Conservation (phyloP, 1,140 invertebrate species). For the Colletes latitarsis region DNA sequence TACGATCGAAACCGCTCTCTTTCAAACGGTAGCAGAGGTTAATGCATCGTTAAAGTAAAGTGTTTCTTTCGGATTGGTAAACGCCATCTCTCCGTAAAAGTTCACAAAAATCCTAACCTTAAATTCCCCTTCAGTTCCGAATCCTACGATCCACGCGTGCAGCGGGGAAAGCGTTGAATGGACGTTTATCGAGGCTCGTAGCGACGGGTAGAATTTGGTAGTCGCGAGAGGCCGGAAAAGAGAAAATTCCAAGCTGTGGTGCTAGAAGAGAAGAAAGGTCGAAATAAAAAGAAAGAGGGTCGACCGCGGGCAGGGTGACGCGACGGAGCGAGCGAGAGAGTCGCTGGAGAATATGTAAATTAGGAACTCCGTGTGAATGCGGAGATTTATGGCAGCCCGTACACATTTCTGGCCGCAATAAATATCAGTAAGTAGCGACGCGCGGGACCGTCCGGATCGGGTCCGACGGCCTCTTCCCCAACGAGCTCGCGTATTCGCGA, state of each 20-base stretch:
- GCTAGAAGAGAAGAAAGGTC: constrained; percentile 23
- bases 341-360: constrained; percentile 77
- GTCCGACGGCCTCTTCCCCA: constrained; percentile 21
- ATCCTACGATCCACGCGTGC: too few species aligned
- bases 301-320: constrained; percentile 4
- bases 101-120: too few species aligned
- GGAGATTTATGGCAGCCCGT: constrained; percentile 79
- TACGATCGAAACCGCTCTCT: too few species aligned
- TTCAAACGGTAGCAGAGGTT: constrained; percentile 51
- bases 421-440: constrained; percentile 80
- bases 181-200: too few species aligned
- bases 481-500: constrained; percentile 7
- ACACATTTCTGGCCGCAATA: constrained; percentile 80
- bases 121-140: too few species aligned
- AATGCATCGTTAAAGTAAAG: constrained; percentile 49
- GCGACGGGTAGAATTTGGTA: neutral
- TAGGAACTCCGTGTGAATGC: constrained; percentile 80
- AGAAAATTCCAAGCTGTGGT: constrained; percentile 7
- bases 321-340: constrained; percentile 39
- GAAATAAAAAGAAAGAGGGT: constrained; percentile 31
- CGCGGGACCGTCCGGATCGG: constrained; percentile 63
- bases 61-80: too few species aligned
- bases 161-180: too few species aligned
- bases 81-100: too few species aligned
- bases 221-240: neutral